These are phyloP conservation scores for Brachystomella parvula DNA, from an alignment of 1,140 invertebrate genomes.

Conservation along the genomic window DNA sequence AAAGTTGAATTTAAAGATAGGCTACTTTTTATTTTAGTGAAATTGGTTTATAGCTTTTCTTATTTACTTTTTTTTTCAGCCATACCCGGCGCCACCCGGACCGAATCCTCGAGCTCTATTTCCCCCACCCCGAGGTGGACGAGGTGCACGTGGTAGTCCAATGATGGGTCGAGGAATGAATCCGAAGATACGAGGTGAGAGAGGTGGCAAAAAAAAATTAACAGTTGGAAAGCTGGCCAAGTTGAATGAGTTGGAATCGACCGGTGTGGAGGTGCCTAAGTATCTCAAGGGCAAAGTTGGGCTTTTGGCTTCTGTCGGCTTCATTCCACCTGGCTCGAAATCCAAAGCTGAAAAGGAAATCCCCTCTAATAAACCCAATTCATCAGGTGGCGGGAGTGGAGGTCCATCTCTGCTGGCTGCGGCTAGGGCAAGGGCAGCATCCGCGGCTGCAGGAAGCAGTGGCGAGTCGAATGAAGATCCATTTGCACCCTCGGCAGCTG, in stretches of 20 bases:
- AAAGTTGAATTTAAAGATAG: background rate
- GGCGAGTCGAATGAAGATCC: background rate
- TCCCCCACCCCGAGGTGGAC: background rate
- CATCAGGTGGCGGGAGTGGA: slow-evolving; percentile 1
- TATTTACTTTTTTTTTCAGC: slow-evolving; percentile 4
- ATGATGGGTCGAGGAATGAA: background rate
- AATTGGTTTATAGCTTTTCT: background rate
- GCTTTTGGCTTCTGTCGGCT: background rate
- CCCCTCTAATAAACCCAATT: background rate
- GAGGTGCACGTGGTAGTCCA: background rate
- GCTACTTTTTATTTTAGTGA: background rate
- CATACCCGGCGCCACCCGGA: slow-evolving; percentile 18
- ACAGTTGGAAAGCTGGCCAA: slow-evolving; percentile 7
- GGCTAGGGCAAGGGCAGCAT: background rate
- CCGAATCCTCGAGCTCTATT: background rate
- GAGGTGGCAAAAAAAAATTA: slow-evolving; percentile 12
- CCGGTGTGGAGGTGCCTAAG: background rate
- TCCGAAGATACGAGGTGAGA: slow-evolving; percentile 7
- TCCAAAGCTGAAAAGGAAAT: background rate
- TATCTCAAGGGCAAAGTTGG: background rate
- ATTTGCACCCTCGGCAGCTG: background rate
- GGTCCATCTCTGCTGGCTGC: background rate
- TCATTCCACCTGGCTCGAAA: background rate
- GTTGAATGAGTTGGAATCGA: background rate
- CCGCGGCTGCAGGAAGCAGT: background rate